phyloP scores from a whole-genome alignment of 2,888 invertebrate genomes.

The Eupelmus urozonus region DNA sequence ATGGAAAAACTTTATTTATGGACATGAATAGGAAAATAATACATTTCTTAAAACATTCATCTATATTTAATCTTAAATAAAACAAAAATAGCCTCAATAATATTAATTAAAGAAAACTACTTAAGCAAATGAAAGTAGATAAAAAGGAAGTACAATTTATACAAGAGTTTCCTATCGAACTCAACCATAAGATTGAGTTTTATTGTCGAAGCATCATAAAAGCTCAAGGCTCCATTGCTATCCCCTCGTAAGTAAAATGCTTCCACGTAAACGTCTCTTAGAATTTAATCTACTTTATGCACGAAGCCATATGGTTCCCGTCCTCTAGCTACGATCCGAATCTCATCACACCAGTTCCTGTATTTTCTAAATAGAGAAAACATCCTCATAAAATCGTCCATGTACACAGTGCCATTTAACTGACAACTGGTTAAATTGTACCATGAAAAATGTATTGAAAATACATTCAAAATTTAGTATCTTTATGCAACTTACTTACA shows the following conservation, averaged over 20 bases:
- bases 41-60: no score
- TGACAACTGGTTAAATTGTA: no score
- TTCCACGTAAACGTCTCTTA: constrained; percentile 58
- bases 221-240: constrained; percentile 59
- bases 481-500: no score
- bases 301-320: constrained; percentile 5
- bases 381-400: neutral
- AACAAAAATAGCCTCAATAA: no score
- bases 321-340: neutral
- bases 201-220: constrained; percentile 61
- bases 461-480: no score
- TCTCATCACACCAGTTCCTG: neutral
- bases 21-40: no score
- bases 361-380: neutral
- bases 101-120: no score
- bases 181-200: neutral
- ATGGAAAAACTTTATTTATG: no score
- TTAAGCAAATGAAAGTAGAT: neutral
- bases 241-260: constrained; percentile 55
- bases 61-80: no score
- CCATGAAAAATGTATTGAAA: no score
- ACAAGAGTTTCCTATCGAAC: constrained; percentile 13
- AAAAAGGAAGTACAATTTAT: neutral
- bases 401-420: neutral
- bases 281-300: constrained; percentile 48